Percentiles rank a stretch among this genome's conserved stretches.
Evolutionary conservation across 2,797 vertebrate genomes (phyloP).

Genomic region (Anisognathus igniventris): DNA sequence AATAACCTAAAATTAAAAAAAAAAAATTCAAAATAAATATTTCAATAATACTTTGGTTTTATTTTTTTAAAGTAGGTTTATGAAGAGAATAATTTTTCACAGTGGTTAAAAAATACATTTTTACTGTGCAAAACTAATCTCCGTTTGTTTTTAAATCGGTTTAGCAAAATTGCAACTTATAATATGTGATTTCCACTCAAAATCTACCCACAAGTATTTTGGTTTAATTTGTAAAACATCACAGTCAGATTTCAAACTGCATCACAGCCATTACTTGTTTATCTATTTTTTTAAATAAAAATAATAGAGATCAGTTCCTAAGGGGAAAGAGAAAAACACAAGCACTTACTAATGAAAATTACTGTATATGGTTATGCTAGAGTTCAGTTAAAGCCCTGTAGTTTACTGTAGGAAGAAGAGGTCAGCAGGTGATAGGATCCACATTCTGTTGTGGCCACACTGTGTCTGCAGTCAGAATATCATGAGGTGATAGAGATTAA

Average conservation of each 20-base stretch:
- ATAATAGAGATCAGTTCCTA: background rate
- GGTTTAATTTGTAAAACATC: background rate
- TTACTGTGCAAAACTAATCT: background rate
- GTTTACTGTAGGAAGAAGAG: background rate
- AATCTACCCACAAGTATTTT: background rate
- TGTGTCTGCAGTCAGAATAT: background rate
- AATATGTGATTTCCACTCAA: background rate
- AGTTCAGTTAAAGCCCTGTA: background rate
- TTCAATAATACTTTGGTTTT: background rate
- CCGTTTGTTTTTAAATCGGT: background rate
- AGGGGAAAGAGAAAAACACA: background rate
- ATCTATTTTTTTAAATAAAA: background rate
- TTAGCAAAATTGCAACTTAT: background rate
- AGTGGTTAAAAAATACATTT: background rate
- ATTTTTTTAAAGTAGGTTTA: background rate
- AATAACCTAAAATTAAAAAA: background rate
- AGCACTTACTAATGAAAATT: background rate
- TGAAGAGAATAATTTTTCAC: background rate
- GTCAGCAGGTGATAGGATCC: background rate
- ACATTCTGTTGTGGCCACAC: background rate
- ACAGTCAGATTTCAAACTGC: background rate
- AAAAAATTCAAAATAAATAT: background rate
- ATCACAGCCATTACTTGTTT: background rate
- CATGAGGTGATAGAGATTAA: fast-evolving
- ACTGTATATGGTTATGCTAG: background rate